Conservation (phyloP, 1,140 invertebrate species). For the Pentalonia nigronervosa region DNA sequence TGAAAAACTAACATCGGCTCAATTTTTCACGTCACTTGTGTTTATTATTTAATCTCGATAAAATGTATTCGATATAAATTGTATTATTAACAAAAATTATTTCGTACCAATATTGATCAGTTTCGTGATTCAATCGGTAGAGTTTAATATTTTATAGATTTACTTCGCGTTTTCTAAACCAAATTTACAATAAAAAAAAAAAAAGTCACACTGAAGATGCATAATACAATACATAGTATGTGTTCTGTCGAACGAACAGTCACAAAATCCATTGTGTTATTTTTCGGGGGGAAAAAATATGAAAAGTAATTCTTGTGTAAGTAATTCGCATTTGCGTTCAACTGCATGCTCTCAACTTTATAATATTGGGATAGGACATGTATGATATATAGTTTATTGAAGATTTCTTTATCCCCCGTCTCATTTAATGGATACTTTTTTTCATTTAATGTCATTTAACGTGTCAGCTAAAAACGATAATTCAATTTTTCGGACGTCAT, state of each 20-base stretch:
- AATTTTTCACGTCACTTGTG: not conserved
- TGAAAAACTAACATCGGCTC: not conserved
- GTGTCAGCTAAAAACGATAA: conserved; percentile 8
- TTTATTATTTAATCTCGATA: not conserved
- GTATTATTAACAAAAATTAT: not conserved
- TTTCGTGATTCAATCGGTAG: not conserved
- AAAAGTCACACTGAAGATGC: not conserved
- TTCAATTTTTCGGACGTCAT: conserved; percentile 35
- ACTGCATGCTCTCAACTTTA: not conserved
- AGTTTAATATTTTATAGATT: conserved; percentile 14
- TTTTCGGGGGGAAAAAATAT: not conserved
- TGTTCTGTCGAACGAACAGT: not conserved
- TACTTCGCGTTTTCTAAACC: not conserved
- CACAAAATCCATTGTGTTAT: not conserved
- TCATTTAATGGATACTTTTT: conserved; percentile 21
- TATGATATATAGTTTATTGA: conserved; percentile 34
- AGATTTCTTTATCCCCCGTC: not conserved
- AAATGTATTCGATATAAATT: not conserved
- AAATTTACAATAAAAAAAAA: not conserved
- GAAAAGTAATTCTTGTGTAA: not conserved
- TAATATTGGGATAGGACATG: not conserved
- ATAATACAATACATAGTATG: not conserved
- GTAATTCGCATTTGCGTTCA: conserved; percentile 3
- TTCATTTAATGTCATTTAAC: conserved; percentile 21
- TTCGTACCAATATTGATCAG: not conserved